Base-by-base conservation (phyloP, 2,888 invertebrate genomes). In the Noctuana brunneofusca region DNA sequence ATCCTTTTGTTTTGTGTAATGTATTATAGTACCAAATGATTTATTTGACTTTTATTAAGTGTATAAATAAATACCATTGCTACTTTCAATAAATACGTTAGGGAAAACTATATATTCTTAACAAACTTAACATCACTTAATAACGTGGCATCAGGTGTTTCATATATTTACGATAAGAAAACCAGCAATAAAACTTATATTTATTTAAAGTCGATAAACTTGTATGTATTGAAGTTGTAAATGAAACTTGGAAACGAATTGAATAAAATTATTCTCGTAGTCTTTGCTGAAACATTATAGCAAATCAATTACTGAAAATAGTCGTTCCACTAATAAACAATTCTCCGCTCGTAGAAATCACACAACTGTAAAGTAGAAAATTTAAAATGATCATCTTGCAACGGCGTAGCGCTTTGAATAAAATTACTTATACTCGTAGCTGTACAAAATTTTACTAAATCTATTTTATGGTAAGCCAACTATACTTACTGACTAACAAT, bases 401-500 rank as follows among this genome's bases (percentile, higher is more conserved):
- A 24, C 49, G 49, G 14, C 11, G 16, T 4, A 16, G 41, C 14
- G 41, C n/a, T 14, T 49, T 22, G n/a, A 49, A 24, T 14, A 24
- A 49, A 49, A 27, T 49, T 14, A 14, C 49, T 49, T 49, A 27
- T 6, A 14, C 49, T 49, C 27, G 14, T 6, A 6, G 14, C 3
- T 48, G 6, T 22, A 48, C 8, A 20, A 48, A 48, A 22, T 48
- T 48, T 20, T 49, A 22, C 18, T 14, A 30, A 32, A 52, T 30
- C 22, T 11, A 11, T 35, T 35, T 46, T 56, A 56, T 24, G 30
- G 27, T 20, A 16, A 56, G 22, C 38, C 24, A 22, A 46, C 27
- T 46, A 38, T 58, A 49, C 35, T 49, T 24, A 22, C 22, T 16
- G 22, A 41, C 24, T 35, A 24, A 38, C 35, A 30, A 41, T 18